phyloP scores from a whole-genome alignment of 2,888 invertebrate species.

The Macropis europaea region DNA sequence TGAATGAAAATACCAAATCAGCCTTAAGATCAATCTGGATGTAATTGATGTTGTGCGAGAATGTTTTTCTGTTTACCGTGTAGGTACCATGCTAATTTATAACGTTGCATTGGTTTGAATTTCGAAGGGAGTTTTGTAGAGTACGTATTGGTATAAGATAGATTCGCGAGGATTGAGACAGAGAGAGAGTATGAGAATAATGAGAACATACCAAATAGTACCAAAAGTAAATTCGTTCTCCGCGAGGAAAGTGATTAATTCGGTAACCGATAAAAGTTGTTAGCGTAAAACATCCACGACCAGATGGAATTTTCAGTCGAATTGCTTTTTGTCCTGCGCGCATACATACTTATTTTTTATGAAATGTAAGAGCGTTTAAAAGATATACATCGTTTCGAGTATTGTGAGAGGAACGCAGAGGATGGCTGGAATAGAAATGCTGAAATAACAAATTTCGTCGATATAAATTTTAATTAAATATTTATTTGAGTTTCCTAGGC shows the following conservation, averaged over 20 bases:
- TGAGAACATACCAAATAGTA: conserved; percentile 26
- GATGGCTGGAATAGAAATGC: not conserved
- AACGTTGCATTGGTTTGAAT: conserved; percentile 26
- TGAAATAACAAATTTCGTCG: not conserved
- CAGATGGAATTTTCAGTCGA: conserved; percentile 8
- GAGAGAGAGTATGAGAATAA: too few relatives aligned
- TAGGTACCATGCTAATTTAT: conserved; percentile 28
- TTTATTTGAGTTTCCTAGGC: conserved; percentile 26
- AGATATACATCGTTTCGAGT: not conserved
- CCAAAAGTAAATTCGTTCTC: conserved; percentile 23
- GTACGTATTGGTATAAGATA: conserved; percentile 11
- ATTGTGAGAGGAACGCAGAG: conserved; percentile 52
- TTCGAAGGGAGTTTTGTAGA: conserved; percentile 14
- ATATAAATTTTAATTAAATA: not conserved
- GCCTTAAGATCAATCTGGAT: conserved; percentile 65
- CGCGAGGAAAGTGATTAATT: not conserved
- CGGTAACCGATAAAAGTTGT: conserved; percentile 17
- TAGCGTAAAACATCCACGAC: not conserved
- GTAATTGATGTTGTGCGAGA: conserved; percentile 20
- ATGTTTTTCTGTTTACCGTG: conserved; percentile 26
- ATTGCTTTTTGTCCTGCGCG: conserved; percentile 22
- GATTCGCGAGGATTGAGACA: conserved; percentile 6
- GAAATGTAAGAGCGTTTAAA: not conserved
- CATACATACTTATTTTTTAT: conserved; percentile 27
- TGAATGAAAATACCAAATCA: conserved; percentile 65